phyloP scores from a whole-genome alignment of 2,888 invertebrate genomes.

The Hydrotaea diabolus region DNA sequence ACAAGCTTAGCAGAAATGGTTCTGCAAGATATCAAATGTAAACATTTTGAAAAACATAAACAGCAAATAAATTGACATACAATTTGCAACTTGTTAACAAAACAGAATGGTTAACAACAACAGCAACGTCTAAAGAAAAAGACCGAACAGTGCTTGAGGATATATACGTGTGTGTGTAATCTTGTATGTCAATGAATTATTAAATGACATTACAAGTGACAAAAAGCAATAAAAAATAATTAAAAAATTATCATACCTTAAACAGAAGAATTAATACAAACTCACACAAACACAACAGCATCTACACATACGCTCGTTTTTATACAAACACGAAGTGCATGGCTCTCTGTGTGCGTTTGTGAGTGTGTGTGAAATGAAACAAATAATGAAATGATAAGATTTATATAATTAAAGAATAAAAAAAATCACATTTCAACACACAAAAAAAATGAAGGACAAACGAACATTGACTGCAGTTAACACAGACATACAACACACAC shows the following conservation, averaged over 20 bases:
- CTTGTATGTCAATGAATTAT: conserved; percentile 38
- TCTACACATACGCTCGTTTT: too few relatives aligned
- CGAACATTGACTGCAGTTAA: conserved; percentile 70
- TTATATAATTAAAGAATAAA: conserved; percentile 56
- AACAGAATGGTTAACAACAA: conserved; percentile 25
- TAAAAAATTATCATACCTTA: conserved; percentile 64
- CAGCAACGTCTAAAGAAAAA: conserved; percentile 26
- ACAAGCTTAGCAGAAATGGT: conserved; percentile 37
- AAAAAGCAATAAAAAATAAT: conserved; percentile 65
- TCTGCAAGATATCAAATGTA: conserved; percentile 22
- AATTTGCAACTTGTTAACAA: conserved; percentile 25
- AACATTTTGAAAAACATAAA: conserved; percentile 18
- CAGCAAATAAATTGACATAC: conserved; percentile 16
- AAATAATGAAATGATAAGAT: conserved; percentile 61
- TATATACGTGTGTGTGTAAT: not conserved
- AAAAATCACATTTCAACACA: conserved; percentile 47
- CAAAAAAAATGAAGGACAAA: conserved; percentile 71
- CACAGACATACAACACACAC: conserved; percentile 28
- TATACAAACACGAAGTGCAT: too few relatives aligned
- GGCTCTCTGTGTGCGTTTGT: not conserved
- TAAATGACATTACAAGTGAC: conserved; percentile 62
- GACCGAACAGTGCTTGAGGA: not conserved
- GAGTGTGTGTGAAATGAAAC: conserved; percentile 48
- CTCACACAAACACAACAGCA: not conserved
- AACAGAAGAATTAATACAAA: conserved; percentile 54